Percentiles rank a stretch among this genome's conserved stretches.
Conservation (phyloP, 2,797 vertebrate genomes). For the Hirundo rustica region DNA sequence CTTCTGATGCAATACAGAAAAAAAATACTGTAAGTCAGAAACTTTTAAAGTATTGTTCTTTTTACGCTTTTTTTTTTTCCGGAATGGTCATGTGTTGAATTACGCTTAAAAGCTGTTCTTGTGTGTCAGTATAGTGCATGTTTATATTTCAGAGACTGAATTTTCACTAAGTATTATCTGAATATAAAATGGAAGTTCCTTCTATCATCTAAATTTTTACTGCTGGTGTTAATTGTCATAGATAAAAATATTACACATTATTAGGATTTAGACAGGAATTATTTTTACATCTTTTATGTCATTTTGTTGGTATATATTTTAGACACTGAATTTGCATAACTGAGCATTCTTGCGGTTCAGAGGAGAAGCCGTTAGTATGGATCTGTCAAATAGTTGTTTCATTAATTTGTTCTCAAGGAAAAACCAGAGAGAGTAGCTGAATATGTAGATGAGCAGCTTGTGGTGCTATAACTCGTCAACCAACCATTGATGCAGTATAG, state of each 20-base stretch:
- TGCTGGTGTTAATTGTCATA: background rate
- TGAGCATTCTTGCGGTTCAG: background rate
- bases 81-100: background rate
- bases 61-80: background rate
- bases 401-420: conserved; percentile 14
- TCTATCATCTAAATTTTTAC: background rate
- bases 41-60: background rate
- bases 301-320: background rate
- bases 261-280: background rate
- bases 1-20: background rate
- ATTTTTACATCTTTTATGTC: background rate
- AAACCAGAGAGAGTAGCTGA: background rate
- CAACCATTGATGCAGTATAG: conserved; percentile 47
- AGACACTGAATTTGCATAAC: background rate
- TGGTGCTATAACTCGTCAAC: conserved; percentile 54
- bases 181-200: background rate
- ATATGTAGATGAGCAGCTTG: conserved; percentile 27
- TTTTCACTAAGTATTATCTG: background rate
- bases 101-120: background rate
- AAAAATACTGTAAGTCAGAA: background rate
- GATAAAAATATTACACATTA: background rate
- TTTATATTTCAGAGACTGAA: background rate
- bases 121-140: fast-evolving
- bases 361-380: conserved; percentile 3
- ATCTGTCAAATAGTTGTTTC: conserved; percentile 17